Evolutionary conservation across 2,113 vertebrate species (phyloP).

Genomic region (Marmota flaviventris): DNA sequence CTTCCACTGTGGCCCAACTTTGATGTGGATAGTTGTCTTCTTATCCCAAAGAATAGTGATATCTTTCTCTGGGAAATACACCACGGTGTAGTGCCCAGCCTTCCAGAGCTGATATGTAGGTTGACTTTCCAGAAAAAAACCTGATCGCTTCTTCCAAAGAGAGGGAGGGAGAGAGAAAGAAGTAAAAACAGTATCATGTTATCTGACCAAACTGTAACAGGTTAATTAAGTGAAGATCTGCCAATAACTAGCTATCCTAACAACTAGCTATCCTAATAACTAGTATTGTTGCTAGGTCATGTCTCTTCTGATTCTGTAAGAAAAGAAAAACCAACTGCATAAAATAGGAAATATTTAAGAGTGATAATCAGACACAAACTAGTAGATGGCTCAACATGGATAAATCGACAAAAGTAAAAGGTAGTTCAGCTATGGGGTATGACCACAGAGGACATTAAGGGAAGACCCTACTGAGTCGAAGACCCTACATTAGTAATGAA

Average conservation of each 20-base stretch:
- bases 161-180: neutral
- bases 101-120: conserved; percentile 95
- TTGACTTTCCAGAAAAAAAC: conserved; percentile 84
- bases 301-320: conserved; percentile 6
- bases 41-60: conserved; percentile 97
- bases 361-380: neutral
- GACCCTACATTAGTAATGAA: neutral
- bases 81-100: conserved; percentile 95
- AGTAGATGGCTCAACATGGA: neutral
- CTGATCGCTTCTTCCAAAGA: conserved; percentile 82
- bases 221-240: neutral
- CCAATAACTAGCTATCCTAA: neutral
- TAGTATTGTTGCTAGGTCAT: neutral
- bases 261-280: too few relatives aligned
- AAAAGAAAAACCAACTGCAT: neutral
- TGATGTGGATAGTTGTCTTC: conserved; percentile 97
- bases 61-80: conserved; percentile 95
- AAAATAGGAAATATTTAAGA: conserved; percentile 37
- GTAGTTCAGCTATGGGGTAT: neutral
- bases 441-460: neutral
- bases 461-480: neutral
- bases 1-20: conserved; percentile 97
- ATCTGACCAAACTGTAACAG: neutral
- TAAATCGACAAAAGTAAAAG: neutral
- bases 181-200: neutral